Conservation (phyloP, 2,888 invertebrate species). For the Sarcophaga caerulescens region DNA sequence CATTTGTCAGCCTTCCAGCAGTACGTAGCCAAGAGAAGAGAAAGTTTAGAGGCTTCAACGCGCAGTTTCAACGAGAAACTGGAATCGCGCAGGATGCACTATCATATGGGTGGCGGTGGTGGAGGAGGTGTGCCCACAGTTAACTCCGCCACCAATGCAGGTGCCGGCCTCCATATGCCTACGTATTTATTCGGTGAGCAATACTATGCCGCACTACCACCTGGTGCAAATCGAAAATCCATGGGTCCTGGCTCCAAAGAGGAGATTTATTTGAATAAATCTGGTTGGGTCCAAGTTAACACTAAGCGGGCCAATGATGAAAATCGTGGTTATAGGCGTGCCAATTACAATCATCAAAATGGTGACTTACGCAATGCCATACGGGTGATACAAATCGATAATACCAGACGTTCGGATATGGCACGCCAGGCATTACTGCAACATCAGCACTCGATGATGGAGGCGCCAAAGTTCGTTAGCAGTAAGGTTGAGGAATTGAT, state of each 20-base stretch:
- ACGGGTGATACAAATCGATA: slow-evolving; percentile 76
- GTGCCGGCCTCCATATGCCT: slow-evolving; percentile 73
- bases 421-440: slow-evolving; percentile 72
- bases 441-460: slow-evolving; percentile 71
- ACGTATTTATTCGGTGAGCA: slow-evolving; percentile 81
- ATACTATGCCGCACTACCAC: slow-evolving; percentile 65
- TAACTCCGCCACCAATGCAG: slow-evolving; percentile 60
- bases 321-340: slow-evolving; percentile 73
- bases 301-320: slow-evolving; percentile 79
- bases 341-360: slow-evolving; percentile 76
- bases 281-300: slow-evolving; percentile 82
- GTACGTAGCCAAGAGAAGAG: slow-evolving; percentile 78
- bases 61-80: slow-evolving; percentile 80
- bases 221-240: slow-evolving; percentile 67
- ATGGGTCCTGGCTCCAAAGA: slow-evolving; percentile 73
- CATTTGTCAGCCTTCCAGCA: slow-evolving; percentile 75
- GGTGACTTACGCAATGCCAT: slow-evolving; percentile 72
- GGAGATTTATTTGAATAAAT: slow-evolving; percentile 81
- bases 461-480: slow-evolving; percentile 74
- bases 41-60: slow-evolving; percentile 78
- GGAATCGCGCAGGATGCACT: slow-evolving; percentile 81
- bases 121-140: slow-evolving; percentile 62
- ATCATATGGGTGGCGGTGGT: slow-evolving; percentile 75
- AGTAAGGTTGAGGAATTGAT: slow-evolving; percentile 81
- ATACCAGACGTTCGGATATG: slow-evolving; percentile 70